Base-by-base conservation (phyloP, 2,797 vertebrate species). In the Hozukius guyotensis region DNA sequence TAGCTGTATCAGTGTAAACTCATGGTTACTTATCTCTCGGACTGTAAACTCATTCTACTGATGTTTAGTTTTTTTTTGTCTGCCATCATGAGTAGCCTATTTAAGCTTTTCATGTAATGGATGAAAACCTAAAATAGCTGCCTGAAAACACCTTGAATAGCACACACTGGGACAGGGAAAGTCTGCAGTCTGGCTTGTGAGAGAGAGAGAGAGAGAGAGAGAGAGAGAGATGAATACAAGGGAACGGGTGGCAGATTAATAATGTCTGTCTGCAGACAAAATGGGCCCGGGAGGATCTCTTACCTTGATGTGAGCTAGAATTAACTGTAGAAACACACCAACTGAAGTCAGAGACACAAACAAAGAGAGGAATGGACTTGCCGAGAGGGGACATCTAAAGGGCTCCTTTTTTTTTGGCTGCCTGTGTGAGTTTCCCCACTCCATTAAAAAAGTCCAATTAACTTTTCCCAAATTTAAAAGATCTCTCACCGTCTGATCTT, bases 401-500 rank as follows among this genome's bases (percentile, higher is more conserved):
- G 11, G 4, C 8, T 66, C 8, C 11, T n/a, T 31, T 49, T 75
- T 52, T 56, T 72, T 77, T 46, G 3, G 57, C 71, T 38, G 76
- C 70, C 56, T 59, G 20, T 61, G 66, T 46, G n/a, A 73, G 13
- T 72, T 85, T 64, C 31, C 42, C 49, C n/a, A 57, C 13, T 34
- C 16, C n/a, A 61, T 78, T 67, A 72, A 79, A 85, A 87, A 87
- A 80, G 34, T 85, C 60, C 24, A 64, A 77, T 86, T 82, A 63
- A 67, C 71, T 78, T 73, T 34, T 4, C 18, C 62, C 8, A 76
- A 75, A 77, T 72, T 46, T 36, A 70, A 76, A 67, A 42, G 8
- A 61, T 49, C 13, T 68, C 34, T 72, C 27, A 10, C n/a, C 18
- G 25, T 82, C 34, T 46, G 49, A 67, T 65, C 27, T 10, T 4